phyloP scores from a whole-genome alignment of 2,113 vertebrate species.

The Cryptotis parvus region DNA sequence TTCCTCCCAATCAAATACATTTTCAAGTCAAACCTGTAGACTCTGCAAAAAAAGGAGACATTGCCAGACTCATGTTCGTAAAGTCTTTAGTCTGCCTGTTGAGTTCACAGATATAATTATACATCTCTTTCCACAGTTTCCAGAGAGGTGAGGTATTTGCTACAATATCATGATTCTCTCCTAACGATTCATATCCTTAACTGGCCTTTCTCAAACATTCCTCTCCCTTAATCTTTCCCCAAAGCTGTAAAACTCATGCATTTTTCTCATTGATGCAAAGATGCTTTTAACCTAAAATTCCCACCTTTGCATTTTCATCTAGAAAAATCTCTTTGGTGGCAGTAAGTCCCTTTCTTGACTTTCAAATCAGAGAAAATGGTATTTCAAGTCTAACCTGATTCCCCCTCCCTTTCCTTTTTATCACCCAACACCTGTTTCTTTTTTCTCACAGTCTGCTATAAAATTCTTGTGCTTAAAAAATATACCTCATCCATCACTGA shows the following conservation, averaged over 20 bases:
- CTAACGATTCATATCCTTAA: background rate
- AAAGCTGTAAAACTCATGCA: conserved; percentile 30
- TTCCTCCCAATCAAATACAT: conserved; percentile 65
- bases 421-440: conserved; percentile 64
- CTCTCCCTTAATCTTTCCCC: conserved; percentile 43
- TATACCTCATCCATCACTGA: conserved; percentile 59
- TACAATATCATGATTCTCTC: background rate
- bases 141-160: conserved; percentile 14
- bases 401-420: conserved; percentile 6
- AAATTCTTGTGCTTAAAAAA: conserved; percentile 61
- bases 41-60: conserved; percentile 41
- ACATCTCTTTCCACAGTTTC: conserved; percentile 23
- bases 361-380: conserved; percentile 45
- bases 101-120: conserved; percentile 36
- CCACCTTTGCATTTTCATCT: conserved; percentile 71
- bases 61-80: conserved; percentile 38
- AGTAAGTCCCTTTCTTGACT: conserved; percentile 52
- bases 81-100: conserved; percentile 47
- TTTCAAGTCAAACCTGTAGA: conserved; percentile 63
- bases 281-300: conserved; percentile 52
- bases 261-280: conserved; percentile 41
- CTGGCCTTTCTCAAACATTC: conserved; percentile 28
- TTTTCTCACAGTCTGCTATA: conserved; percentile 35
- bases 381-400: conserved; percentile 68
- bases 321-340: conserved; percentile 50